These are phyloP conservation scores for Parnassius mnemosyne DNA, from an alignment of 2,888 invertebrate species.

Conservation along the genomic window DNA sequence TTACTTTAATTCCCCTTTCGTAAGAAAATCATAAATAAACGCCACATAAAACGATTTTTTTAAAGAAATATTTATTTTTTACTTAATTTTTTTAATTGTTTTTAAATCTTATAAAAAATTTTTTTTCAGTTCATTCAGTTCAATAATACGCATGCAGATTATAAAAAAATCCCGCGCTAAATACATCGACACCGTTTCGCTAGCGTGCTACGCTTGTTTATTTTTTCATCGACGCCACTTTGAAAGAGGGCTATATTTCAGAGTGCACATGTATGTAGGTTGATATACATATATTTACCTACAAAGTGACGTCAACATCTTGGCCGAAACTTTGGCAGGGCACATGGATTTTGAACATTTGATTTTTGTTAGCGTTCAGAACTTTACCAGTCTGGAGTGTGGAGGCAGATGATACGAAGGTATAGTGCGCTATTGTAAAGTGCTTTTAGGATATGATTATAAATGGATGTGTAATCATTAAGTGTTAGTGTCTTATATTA, in stretches of 20 bases:
- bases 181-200: conserved; percentile 12
- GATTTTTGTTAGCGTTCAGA: conserved; percentile 65
- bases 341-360: conserved; percentile 71
- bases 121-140: conserved; percentile 16
- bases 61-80: too few species aligned
- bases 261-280: conserved; percentile 55
- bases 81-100: too few species aligned
- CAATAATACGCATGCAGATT: conserved; percentile 7
- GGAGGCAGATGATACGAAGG: conserved; percentile 53
- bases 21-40: too few species aligned
- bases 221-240: conserved; percentile 48
- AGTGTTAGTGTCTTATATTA: not conserved
- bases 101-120: not conserved
- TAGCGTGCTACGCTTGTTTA: conserved; percentile 20
- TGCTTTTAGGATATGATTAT: conserved; percentile 6
- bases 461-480: not conserved
- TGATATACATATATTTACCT: conserved; percentile 53
- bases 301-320: conserved; percentile 71
- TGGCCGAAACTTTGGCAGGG: conserved; percentile 75
- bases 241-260: conserved; percentile 55
- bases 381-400: conserved; percentile 73
- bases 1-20: too few species aligned
- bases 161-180: conserved; percentile 18
- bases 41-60: too few species aligned
- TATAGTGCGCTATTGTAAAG: conserved; percentile 34